A percentile compares a stretch with the other conserved stretches of the same genome.
Evolutionary conservation across 2,113 vertebrate species (phyloP).

Genomic region (Tamias sibiricus): DNA sequence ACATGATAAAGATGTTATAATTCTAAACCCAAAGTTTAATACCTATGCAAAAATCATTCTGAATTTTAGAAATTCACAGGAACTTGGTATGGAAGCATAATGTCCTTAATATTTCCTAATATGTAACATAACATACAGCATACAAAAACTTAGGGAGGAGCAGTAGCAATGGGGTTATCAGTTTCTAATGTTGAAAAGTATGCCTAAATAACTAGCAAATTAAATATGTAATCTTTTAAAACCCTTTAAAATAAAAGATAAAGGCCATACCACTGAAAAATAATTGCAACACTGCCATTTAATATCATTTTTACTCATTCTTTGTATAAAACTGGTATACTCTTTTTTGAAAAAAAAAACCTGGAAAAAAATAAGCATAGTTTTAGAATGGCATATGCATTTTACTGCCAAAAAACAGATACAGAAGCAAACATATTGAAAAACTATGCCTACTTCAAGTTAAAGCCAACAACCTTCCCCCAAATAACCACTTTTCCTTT

Average conservation of each 20-base stretch:
- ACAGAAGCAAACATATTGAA: neutral
- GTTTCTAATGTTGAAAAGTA: neutral
- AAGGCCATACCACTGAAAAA: neutral
- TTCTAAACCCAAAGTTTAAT: neutral
- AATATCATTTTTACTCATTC: neutral
- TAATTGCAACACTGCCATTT: neutral
- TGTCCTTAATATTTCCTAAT: neutral
- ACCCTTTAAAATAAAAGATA: neutral
- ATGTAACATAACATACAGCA: neutral
- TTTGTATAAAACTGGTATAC: neutral
- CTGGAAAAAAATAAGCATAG: neutral
- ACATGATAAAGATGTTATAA: neutral
- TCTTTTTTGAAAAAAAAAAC: neutral
- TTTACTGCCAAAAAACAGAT: neutral
- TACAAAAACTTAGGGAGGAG: neutral
- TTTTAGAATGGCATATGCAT: constrained; percentile 4
- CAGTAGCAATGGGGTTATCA: neutral
- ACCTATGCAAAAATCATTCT: neutral
- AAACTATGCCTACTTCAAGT: neutral
- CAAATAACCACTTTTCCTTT: neutral
- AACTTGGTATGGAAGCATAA: neutral
- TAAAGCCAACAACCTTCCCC: neutral
- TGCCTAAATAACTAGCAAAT: neutral
- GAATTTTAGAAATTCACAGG: neutral
- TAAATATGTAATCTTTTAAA: neutral